phyloP scores from a whole-genome alignment of 2,797 vertebrate genomes.

The Nasua narica region DNA sequence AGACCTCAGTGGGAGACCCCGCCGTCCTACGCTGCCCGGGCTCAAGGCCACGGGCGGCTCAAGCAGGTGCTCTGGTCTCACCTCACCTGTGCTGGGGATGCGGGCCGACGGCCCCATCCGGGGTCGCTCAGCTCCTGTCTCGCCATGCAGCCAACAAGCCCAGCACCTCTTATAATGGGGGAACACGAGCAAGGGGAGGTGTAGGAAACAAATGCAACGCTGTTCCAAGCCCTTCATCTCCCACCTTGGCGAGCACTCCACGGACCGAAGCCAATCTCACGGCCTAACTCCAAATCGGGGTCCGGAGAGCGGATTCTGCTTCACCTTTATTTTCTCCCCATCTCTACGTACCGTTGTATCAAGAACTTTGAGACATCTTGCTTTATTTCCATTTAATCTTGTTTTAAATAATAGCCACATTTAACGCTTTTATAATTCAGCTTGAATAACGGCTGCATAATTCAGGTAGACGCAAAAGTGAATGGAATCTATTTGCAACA shows the following conservation, averaged over 20 bases:
- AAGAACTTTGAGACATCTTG: neutral
- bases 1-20: neutral
- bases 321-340: neutral
- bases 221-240: neutral
- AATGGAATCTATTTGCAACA: neutral
- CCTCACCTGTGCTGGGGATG: neutral
- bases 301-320: neutral
- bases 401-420: neutral
- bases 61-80: neutral
- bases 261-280: neutral
- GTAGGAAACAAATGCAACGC: neutral
- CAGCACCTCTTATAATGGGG: no score
- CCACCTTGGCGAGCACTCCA: neutral
- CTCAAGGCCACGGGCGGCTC: accelerated
- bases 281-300: neutral
- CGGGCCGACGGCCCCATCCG: neutral
- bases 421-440: neutral
- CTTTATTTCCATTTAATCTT: neutral
- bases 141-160: neutral
- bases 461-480: neutral
- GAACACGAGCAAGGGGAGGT: neutral
- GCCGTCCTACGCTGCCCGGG: neutral
- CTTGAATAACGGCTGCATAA: neutral
- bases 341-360: neutral
- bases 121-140: no score